Evolutionary conservation across 2,888 invertebrate genomes (phyloP).

Genomic region (Agrotis exclamationis): DNA sequence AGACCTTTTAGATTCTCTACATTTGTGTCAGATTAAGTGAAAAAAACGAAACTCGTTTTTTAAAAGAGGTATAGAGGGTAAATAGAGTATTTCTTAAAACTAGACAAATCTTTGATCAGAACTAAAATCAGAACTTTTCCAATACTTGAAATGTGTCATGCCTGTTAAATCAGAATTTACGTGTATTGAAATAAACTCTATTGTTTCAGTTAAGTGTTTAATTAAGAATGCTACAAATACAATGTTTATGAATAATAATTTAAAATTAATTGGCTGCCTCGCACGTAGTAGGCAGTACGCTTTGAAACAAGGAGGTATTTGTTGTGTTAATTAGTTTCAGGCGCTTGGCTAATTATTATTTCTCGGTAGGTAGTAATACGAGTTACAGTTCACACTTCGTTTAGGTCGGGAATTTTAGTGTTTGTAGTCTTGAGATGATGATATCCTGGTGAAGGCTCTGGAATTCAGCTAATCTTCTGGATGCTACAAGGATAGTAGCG

Average conservation of each 20-base stretch:
- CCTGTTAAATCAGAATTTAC: neutral
- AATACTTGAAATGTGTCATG: neutral
- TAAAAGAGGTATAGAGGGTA: too few relatives aligned
- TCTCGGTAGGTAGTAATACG: neutral
- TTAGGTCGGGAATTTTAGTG: neutral
- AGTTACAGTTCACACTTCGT: neutral
- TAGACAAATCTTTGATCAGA: too few relatives aligned
- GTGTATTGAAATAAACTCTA: neutral
- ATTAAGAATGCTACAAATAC: constrained; percentile 19
- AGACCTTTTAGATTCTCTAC: too few relatives aligned
- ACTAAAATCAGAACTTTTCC: too few relatives aligned
- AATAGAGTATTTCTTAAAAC: too few relatives aligned
- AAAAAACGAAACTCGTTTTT: too few relatives aligned
- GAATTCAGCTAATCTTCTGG: too few relatives aligned
- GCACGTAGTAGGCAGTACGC: neutral
- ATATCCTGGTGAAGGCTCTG: neutral
- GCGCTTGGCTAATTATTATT: constrained; percentile 4
- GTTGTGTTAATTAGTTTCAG: constrained; percentile 24
- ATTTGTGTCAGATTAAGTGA: too few relatives aligned
- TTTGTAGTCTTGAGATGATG: neutral
- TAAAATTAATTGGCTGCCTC: neutral
- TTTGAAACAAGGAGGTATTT: constrained; percentile 5
- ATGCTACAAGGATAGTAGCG: neutral
- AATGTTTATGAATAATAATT: neutral
- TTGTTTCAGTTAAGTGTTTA: neutral